Evolutionary conservation across 2,113 vertebrate genomes (phyloP), one percentile per base, ranked within the genome.

Genomic region (Todiramphus saurophagus): DNA sequence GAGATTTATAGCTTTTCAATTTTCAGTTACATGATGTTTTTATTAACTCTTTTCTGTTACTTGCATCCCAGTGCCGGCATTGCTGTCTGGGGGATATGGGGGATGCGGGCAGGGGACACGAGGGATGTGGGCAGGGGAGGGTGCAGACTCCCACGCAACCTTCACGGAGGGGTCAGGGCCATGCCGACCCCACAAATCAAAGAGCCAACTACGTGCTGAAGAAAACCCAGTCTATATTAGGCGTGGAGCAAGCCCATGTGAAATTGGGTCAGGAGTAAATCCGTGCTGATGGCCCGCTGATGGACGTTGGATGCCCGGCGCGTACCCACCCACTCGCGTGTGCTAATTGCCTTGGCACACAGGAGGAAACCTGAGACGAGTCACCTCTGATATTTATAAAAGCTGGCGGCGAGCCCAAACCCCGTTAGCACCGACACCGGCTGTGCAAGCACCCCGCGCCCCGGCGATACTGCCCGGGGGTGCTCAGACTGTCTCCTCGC

Each of bases 361-460:
- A 18, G 13, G 2, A 41, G 94, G 97, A 92, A 97, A 98, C 18
- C 21, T 60, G 75, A 98, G 95, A 96, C 89, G 39, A 85, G 95
- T 97, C 97, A 97, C 98, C 98, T 97, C 95, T 98, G 98, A 96
- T 98, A 97, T 98, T 98, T 98, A 97, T 89, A 97, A 96, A 94
- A 94, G 91, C 19, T 56, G 83, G 85, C 89, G 6, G 91, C 63
- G 43, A 80, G 80, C 16, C 55, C 43, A 7, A 76, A 10, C 25
- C 73, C 59, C 13, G 16, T 89, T 55, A 82, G 73, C 14, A 11
- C 7, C 8, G 88, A 9, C 50, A 16, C 7, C 4, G 6, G 59
- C 7, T 12, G 5, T 2, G 44, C 6, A n/a, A 67, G 43, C 70
- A n/a, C 24, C 87, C 82, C 3, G 6, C 31, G 31, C 30, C 80